Base-by-base conservation (phyloP, 1,140 invertebrate genomes). In the Diorhabda sublineata region DNA sequence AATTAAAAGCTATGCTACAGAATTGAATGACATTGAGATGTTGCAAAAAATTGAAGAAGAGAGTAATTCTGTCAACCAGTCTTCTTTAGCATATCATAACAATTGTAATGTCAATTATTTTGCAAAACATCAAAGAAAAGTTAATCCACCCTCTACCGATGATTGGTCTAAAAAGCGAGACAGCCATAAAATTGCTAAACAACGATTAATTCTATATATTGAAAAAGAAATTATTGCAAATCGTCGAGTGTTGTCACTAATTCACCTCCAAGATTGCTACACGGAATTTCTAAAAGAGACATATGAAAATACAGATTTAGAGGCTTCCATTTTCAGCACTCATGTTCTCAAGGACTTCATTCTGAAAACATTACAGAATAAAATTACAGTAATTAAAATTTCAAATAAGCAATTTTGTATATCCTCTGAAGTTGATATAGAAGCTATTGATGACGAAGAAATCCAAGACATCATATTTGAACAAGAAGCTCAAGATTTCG, bases 381-480 rank as follows among this genome's bases (percentile, higher is more conserved):
- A 68, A 73, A 63, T 73, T 58, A 56, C 66, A 62, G 61, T 73
- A 5, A 56, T 68, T 41, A 68, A 70, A 5, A 68, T 73, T 65
- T 68, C 63, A 41, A 65, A 63, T 42, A 47, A 73, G 62, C 60
- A 7, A 52, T 73, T 68, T 64, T n/a, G 65, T 60, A 66, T 71
- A 11, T 73, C 66, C 7, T 9, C 67, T 43, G 66, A 71, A 71
- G 62, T 71, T n/a, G 69, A 73, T 68, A 63, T 71, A 44, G 67
- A 73, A 61, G 63, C 66, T 47, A 66, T 71, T 42, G 63, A 73
- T 66, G 70, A 71, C 44, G 70, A 72, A 66, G 59, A 72, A 69
- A 72, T 73, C 45, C 5, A 70, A 61, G 43, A 70, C 4, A n/a
- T n/a, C n/a, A n/a, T n/a, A n/a, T n/a, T n/a, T n/a, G n/a, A n/a